Base-by-base conservation (phyloP, 1,140 invertebrate genomes). In the Sarcophaga peregrina region DNA sequence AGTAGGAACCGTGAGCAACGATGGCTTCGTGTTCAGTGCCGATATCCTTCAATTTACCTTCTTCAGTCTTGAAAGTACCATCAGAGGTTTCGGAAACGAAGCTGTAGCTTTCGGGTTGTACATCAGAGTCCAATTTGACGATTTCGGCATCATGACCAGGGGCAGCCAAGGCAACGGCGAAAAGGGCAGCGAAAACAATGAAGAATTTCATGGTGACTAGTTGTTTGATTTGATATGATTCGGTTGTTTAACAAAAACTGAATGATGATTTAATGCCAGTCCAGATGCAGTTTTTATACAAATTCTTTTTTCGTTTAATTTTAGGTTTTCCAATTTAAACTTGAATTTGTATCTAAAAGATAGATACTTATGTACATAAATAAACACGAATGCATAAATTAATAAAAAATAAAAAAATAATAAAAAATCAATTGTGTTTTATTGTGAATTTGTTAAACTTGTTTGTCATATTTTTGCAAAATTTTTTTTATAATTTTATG, bases 41-140 rank as follows among this genome's bases (percentile, higher is more conserved):
- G 72, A 82, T 15, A 82, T 82, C 58, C 81, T 82, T 82, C 20
- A 82, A 20, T 73, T 82, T 46, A 17, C 81, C 81, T 25, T 72
- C 58, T 37, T 68, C 80, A 68, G 7, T 20, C 5, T 81, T 7
- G 9, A 7, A 85, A 84, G 94, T 94, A 25, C 93, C 94, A 86
- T 95, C 94, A 17, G 92, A 93, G 80, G 93, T 93, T 88, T 94
- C 93, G 85, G 93, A 10, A 75, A 2, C n/a, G 52, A 25, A 84
- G n/a, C 3, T 47, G 80, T 82, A 82, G 75, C 58, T 20, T 25
- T 84, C 83, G n/a, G 83, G 81, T 75, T 46, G 46, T 8, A 84
- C 83, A 84, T 84, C 83, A 46, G 76, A 81, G 5, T 84, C 83
- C 9, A 8, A 25, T 13, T 9, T 37, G n/a, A 84, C 76, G 45